Conservation (phyloP, 2,797 vertebrate species). For the Selene dorsalis region DNA sequence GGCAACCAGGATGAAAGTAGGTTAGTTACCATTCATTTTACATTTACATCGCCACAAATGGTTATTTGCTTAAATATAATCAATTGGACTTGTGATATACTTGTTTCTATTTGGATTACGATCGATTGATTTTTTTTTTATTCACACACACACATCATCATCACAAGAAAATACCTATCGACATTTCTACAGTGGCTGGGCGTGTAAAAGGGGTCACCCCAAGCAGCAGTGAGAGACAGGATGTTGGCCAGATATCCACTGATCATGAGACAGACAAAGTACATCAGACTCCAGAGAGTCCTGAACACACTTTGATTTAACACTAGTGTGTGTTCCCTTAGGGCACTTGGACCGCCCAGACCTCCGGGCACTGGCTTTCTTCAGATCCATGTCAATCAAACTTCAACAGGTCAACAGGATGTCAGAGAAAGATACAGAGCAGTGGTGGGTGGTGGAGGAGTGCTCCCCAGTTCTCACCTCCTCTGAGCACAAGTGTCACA, state of each 20-base stretch:
- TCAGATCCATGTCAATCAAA: slow-evolving; percentile 82
- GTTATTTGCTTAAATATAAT: not conserved
- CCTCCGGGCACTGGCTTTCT: slow-evolving; percentile 78
- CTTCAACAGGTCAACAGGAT: slow-evolving; percentile 74
- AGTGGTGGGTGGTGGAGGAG: slow-evolving; percentile 88
- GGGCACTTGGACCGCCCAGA: slow-evolving; percentile 69
- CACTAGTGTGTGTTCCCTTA: slow-evolving; percentile 32
- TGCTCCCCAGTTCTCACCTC: slow-evolving; percentile 67
- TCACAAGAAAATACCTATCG: no score
- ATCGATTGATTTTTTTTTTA: no score
- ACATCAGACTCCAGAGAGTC: not conserved
- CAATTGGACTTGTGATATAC: no score
- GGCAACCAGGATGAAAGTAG: slow-evolving; percentile 73
- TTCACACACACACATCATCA: no score
- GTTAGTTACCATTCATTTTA: slow-evolving; percentile 52
- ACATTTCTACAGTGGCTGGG: no score
- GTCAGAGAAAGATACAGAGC: slow-evolving; percentile 45
- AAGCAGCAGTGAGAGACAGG: no score
- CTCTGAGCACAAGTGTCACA: slow-evolving; percentile 72
- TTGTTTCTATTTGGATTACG: no score
- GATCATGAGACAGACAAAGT: no score
- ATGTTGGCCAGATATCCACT: no score
- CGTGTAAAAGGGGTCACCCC: no score
- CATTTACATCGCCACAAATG: not conserved
- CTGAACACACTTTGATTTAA: not conserved